phyloP scores from a whole-genome alignment of 2,113 vertebrate genomes.

The Albula goreensis region DNA sequence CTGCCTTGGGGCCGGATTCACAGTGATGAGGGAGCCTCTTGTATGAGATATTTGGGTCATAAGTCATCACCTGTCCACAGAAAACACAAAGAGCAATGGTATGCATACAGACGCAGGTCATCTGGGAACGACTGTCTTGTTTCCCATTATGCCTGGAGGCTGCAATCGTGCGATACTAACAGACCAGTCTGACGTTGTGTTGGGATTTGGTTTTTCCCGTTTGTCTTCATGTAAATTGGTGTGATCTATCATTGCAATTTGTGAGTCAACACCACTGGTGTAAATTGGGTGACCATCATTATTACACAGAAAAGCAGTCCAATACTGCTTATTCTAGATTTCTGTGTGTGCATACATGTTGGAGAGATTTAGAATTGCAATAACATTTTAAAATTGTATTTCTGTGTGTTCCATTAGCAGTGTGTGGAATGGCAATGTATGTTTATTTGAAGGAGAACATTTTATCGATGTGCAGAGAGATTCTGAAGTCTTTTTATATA shows the following conservation, averaged over 20 bases:
- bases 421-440: no score
- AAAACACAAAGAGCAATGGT: neutral
- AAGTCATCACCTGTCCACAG: slow-evolving; percentile 10
- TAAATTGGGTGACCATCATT: no score
- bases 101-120: neutral
- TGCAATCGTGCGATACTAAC: neutral
- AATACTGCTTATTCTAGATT: neutral
- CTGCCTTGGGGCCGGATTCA: slow-evolving; percentile 47
- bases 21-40: slow-evolving; percentile 50
- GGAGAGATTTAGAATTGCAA: neutral
- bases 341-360: neutral
- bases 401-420: neutral
- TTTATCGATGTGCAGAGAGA: neutral
- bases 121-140: neutral
- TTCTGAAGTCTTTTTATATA: neutral
- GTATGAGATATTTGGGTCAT: slow-evolving; percentile 13
- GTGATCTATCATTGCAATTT: no score
- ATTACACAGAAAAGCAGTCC: neutral
- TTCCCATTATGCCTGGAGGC: neutral
- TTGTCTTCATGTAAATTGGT: neutral
- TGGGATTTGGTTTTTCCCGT: neutral
- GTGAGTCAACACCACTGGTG: no score
- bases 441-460: no score
- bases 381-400: neutral
- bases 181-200: neutral